Evolutionary conservation across 2,888 invertebrate species (phyloP).

Genomic region (Pterobdella sp.): DNA sequence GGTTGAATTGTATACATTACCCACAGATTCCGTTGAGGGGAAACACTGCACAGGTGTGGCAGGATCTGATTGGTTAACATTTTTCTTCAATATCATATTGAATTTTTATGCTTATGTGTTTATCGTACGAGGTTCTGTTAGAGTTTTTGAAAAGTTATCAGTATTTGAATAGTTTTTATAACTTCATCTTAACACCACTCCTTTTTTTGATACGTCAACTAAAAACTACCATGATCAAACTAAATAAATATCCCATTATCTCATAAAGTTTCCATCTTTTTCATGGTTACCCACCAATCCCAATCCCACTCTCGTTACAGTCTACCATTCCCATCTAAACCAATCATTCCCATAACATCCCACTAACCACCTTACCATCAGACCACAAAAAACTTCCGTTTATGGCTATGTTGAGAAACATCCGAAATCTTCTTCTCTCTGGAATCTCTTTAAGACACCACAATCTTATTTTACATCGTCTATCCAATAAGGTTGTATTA

Average conservation of each 20-base stretch:
- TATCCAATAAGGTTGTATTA: constrained; percentile 48
- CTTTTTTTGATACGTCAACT: no score
- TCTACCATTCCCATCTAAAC: neutral
- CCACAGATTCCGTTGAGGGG: constrained; percentile 49
- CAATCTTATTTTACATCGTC: constrained; percentile 45
- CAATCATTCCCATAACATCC: no score
- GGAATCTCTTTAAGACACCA: constrained; percentile 52
- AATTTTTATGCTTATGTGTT: neutral
- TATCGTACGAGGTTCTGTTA: neutral
- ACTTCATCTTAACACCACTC: no score
- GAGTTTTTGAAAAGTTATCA: no score
- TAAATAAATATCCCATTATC: neutral
- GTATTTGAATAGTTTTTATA: no score
- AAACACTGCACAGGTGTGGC: constrained; percentile 53
- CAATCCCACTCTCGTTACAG: neutral
- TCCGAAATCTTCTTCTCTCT: constrained; percentile 53
- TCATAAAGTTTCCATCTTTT: neutral
- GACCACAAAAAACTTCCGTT: constrained; percentile 54
- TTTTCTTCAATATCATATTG: neutral
- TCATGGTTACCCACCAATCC: neutral
- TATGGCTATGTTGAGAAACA: constrained; percentile 54
- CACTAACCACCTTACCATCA: constrained; percentile 40
- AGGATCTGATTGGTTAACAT: constrained; percentile 50
- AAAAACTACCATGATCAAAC: neutral
- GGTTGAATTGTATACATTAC: no score